phyloP scores from a whole-genome alignment of 1,140 invertebrate genomes.

The Sitobion miscanthi region DNA sequence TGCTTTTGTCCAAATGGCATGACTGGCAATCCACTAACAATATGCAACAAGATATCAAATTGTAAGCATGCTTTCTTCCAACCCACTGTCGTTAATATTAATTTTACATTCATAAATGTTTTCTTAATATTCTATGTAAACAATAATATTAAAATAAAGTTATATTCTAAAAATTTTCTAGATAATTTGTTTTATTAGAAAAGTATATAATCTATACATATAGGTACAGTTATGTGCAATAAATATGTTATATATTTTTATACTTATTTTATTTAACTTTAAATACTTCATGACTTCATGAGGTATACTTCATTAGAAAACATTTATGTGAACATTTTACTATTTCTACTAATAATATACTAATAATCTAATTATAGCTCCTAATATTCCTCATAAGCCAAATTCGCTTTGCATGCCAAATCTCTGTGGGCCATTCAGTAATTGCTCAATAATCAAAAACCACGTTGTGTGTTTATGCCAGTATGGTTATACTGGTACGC shows the following conservation, averaged over 20 bases:
- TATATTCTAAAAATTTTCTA: not conserved
- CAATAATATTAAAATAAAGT: not conserved
- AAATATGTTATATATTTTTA: not conserved
- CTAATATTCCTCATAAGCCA: constrained; percentile 58
- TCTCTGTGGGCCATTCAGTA: constrained; percentile 73
- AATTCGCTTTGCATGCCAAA: constrained; percentile 69
- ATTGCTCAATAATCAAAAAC: constrained; percentile 67
- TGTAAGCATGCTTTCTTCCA: constrained; percentile 35
- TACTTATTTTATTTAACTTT: not conserved
- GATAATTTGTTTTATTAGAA: not conserved
- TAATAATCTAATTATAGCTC: constrained; percentile 40
- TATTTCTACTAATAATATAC: not conserved
- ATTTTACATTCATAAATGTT: constrained; percentile 15
- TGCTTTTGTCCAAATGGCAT: constrained; percentile 78
- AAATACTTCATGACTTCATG: not conserved
- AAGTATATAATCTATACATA: not conserved
- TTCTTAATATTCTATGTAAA: constrained; percentile 1
- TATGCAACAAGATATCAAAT: constrained; percentile 66
- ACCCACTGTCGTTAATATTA: not conserved
- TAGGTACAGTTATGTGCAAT: not conserved
- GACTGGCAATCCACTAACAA: constrained; percentile 80
- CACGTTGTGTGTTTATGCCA: constrained; percentile 72
- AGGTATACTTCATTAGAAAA: not conserved
- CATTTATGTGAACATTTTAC: not conserved
- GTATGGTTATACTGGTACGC: constrained; percentile 68